phyloP scores from a whole-genome alignment of 2,888 invertebrate species.

The Phrixothrix hirtus region DNA sequence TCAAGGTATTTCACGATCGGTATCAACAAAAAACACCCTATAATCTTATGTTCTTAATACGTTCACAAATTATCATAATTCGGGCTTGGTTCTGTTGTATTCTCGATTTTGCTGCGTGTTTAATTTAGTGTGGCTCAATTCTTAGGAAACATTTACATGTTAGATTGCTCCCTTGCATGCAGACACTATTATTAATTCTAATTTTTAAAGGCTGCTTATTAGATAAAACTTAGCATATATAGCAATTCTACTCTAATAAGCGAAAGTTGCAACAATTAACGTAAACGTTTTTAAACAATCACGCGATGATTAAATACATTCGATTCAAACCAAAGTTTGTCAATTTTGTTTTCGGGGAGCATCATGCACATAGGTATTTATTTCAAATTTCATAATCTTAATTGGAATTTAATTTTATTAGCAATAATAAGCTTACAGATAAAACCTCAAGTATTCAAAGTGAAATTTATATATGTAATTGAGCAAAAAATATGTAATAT shows the following conservation, averaged over 20 bases:
- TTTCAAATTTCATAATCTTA: no score
- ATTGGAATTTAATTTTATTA: no score
- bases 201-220: constrained; percentile 28
- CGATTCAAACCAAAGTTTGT: no score
- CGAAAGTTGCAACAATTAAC: constrained; percentile 22
- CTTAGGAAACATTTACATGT: constrained; percentile 42
- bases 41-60: constrained; percentile 46
- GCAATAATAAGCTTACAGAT: no score
- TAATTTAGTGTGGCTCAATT: constrained; percentile 37
- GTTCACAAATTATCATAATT: constrained; percentile 48
- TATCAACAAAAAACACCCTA: constrained; percentile 47
- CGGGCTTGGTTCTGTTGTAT: constrained; percentile 34
- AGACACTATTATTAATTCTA: constrained; percentile 31
- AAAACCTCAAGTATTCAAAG: no score
- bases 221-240: constrained; percentile 21
- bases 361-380: no score
- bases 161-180: constrained; percentile 46
- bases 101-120: constrained; percentile 36
- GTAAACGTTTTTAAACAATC: constrained; percentile 21
- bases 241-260: no score
- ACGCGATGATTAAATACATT: no score
- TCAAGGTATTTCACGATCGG: constrained; percentile 52
- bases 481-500: background rate
- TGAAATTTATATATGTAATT: background rate
- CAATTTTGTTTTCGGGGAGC: no score